Evolutionary conservation across 2,797 vertebrate species (phyloP), one percentile per base, ranked within the genome.

Genomic region (Jordanella pulchra): DNA sequence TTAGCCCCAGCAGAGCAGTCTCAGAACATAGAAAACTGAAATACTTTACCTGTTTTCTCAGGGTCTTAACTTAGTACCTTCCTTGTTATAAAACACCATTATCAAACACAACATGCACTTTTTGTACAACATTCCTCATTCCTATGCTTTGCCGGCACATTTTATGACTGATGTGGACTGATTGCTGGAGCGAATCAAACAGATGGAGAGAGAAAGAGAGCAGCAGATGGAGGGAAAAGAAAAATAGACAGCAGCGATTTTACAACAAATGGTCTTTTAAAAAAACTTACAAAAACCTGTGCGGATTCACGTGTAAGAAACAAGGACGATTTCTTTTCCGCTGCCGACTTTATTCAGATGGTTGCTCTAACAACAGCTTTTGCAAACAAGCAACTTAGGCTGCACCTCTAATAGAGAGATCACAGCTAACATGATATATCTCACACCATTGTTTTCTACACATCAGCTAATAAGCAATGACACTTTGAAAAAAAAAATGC

Each of bases 241-340:
- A 64, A n/a, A 67, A 75, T 47, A 53, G 56, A 35, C 30, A 48
- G 67, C 42, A 65, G n/a, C 73, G 58, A 69, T 69, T 76, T 58
- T 58, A 66, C 51, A 75, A 72, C 78, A 69, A 76, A 72, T 69
- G 45, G 65, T 55, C 58, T 72, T 53, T 25, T n/a, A 75, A 63
- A 45, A 27, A 15, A 65, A 56, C 53, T 10, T 58, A 35, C 54
- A 78, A 65, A 72, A 51, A 67, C 51, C 54, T 64, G 44, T 54
- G 28, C 53, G 7, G 69, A 23, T 72, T 51, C 64, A 56, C 7
- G 18, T 67, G 45, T 56, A 75, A 5, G 65, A 72, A 72, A 80
- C 51, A 14, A 53, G n/a, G 18, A 68, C 5, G 44, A 17, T 65
- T 28, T 65, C 72, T 30, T 63, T 15, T 35, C 21, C 27, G 3